Evolutionary conservation across 2,888 invertebrate genomes (phyloP).

Genomic region (Coelopa pilipes): DNA sequence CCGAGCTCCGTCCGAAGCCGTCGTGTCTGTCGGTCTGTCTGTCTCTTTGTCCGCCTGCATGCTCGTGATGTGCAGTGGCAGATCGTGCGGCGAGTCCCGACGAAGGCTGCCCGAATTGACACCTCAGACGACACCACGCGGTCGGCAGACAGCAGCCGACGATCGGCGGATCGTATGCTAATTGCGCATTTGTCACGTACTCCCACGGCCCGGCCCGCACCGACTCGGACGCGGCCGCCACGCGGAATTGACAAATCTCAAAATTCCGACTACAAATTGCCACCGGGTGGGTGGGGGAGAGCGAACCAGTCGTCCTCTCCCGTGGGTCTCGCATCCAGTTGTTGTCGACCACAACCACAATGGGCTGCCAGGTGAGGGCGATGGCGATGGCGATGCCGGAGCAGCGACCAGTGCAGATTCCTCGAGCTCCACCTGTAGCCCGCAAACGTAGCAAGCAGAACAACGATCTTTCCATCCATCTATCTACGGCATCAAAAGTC

Average conservation of each 20-base stretch:
- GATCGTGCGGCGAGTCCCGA: conserved; percentile 8
- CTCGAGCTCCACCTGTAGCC: too few species aligned
- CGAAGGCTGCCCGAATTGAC: conserved; percentile 1
- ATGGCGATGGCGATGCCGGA: too few species aligned
- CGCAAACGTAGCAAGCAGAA: not conserved
- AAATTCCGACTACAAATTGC: not conserved
- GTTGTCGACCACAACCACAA: too few species aligned
- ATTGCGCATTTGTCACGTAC: conserved; percentile 10
- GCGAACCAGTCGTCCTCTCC: not conserved
- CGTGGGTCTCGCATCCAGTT: not conserved
- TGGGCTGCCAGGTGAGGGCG: too few species aligned
- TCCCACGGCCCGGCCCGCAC: not conserved
- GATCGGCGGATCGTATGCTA: conserved; percentile 6
- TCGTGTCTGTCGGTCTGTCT: not conserved
- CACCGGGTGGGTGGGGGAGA: not conserved
- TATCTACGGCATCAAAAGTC: too few species aligned
- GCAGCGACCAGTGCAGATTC: too few species aligned
- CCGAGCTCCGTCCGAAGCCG: not conserved
- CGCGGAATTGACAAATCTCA: conserved; percentile 1
- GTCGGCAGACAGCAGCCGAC: not conserved
- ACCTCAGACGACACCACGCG: not conserved
- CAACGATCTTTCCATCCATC: too few species aligned
- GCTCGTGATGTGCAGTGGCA: conserved; percentile 8
- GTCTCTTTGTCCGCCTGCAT: not conserved
- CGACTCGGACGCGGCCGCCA: not conserved